Evolutionary conservation across 2,888 invertebrate genomes (phyloP).

Genomic region (Amitus sp.): DNA sequence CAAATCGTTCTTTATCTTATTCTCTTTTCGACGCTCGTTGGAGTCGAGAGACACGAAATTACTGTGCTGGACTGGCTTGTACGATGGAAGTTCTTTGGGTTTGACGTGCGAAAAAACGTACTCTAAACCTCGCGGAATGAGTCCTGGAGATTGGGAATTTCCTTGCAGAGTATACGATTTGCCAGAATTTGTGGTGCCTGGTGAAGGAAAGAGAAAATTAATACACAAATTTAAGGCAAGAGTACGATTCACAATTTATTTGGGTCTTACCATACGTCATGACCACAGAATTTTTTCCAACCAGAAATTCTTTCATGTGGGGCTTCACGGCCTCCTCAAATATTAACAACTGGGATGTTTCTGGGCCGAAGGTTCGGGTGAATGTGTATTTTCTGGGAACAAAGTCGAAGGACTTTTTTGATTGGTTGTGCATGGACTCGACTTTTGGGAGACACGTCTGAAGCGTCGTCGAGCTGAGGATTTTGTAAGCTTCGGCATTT

Average conservation of each 20-base stretch:
- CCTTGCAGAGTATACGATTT: constrained; percentile 88
- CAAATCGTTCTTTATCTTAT: constrained; percentile 53
- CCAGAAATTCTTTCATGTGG: constrained; percentile 57
- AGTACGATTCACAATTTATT: too few relatives aligned
- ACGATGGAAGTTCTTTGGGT: too few relatives aligned
- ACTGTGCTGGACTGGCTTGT: constrained; percentile 50
- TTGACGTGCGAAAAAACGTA: constrained; percentile 67
- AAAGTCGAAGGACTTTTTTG: constrained; percentile 47
- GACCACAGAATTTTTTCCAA: constrained; percentile 78
- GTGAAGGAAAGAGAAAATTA: too few relatives aligned
- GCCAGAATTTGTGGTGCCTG: constrained; percentile 88
- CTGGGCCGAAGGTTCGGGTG: constrained; percentile 58
- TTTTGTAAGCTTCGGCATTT: constrained; percentile 61
- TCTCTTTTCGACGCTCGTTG: constrained; percentile 49
- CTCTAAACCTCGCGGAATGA: constrained; percentile 75
- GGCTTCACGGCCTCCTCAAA: constrained; percentile 57
- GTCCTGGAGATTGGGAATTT: constrained; percentile 73
- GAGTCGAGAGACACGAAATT: constrained; percentile 48
- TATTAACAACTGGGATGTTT: constrained; percentile 64
- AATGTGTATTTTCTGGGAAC: constrained; percentile 57
- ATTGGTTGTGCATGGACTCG: constrained; percentile 48
- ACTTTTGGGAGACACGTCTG: constrained; percentile 65
- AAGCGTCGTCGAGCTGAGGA: constrained; percentile 66
- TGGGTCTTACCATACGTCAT: constrained; percentile 85
- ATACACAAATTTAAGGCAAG: too few relatives aligned